Evolutionary conservation across 2,797 vertebrate species (phyloP).

Genomic region (Platalea minor): DNA sequence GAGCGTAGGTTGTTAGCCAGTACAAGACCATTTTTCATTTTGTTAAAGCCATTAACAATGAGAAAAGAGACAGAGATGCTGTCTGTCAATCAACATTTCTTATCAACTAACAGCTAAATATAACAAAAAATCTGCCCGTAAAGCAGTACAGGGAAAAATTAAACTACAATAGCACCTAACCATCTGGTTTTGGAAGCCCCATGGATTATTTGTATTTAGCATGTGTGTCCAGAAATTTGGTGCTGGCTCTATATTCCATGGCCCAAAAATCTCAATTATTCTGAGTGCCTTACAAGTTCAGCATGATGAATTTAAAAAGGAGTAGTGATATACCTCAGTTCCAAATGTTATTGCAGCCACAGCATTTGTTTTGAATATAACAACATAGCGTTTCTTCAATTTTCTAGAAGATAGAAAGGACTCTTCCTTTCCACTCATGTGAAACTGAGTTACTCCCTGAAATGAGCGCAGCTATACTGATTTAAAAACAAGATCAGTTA

Average conservation of each 20-base stretch:
- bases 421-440: neutral
- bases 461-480: neutral
- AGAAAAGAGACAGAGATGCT: slow-evolving; percentile 39
- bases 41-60: slow-evolving; percentile 49
- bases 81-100: slow-evolving; percentile 52
- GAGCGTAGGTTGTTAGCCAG: slow-evolving; percentile 37
- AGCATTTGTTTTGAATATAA: neutral
- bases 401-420: neutral
- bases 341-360: neutral
- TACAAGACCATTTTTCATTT: slow-evolving; percentile 35
- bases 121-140: neutral
- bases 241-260: neutral
- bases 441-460: neutral
- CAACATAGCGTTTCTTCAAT: neutral
- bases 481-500: neutral
- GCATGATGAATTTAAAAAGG: neutral
- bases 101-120: neutral
- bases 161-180: neutral
- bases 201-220: neutral
- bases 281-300: neutral
- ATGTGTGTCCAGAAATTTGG: neutral
- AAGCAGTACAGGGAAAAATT: neutral
- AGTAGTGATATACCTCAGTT: neutral
- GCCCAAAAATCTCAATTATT: neutral
- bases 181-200: neutral